Percentiles rank a stretch among this genome's conserved stretches.
Conservation (phyloP, 2,797 vertebrate species). For the Lagocephalus sceleratus region DNA sequence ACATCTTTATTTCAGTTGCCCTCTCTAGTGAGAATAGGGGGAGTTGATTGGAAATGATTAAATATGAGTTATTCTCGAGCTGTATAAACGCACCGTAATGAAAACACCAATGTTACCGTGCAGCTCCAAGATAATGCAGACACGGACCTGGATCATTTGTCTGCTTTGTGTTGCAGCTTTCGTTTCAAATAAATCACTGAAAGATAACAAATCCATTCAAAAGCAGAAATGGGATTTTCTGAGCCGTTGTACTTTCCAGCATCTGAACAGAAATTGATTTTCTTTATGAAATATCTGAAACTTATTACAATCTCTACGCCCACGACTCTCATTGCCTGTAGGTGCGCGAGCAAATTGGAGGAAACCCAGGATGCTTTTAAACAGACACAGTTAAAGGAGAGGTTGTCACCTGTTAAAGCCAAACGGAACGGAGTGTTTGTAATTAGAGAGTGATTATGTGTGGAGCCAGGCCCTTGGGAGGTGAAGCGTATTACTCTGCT, state of each 20-base stretch:
- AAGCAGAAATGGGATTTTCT: conserved; percentile 20
- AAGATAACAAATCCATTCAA: conserved; percentile 28
- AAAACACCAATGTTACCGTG: conserved; percentile 51
- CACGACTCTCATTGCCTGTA: background rate
- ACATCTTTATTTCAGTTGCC: conserved; percentile 35
- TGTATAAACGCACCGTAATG: conserved; percentile 39
- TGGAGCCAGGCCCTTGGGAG: conserved; percentile 45
- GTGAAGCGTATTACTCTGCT: conserved; percentile 22
- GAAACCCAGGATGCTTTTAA: conserved; percentile 26
- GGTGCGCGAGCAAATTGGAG: conserved; percentile 26
- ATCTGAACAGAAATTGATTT: conserved; percentile 34
- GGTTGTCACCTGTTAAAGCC: conserved; percentile 43
- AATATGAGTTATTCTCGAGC: conserved; percentile 44
- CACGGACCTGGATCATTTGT: conserved; percentile 37
- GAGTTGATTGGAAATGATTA: conserved; percentile 48
- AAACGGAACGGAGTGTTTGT: conserved; percentile 42
- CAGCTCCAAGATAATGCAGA: conserved; percentile 37
- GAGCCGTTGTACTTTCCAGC: conserved; percentile 6
- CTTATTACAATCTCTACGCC: conserved; percentile 14
- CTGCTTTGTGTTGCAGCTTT: conserved; percentile 30
- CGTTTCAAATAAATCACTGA: conserved; percentile 23
- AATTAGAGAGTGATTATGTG: conserved; percentile 53
- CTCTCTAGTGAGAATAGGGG: conserved; percentile 36
- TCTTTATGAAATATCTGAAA: conserved; percentile 29
- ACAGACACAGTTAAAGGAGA: conserved; percentile 24